phyloP scores from a whole-genome alignment of 2,888 invertebrate genomes.

The Scaptomyza parva region DNA sequence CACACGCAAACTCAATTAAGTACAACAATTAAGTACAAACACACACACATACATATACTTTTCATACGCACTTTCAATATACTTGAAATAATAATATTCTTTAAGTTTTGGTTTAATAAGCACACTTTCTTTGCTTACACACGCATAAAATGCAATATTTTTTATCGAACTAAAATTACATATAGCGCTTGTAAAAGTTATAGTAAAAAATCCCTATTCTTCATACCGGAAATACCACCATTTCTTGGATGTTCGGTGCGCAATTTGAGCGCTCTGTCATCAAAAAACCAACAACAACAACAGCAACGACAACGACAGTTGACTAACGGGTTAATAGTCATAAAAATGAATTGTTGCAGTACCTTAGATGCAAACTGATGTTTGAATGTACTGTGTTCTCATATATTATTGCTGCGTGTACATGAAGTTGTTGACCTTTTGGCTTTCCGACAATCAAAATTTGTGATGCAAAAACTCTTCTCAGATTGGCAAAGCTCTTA shows the following conservation, averaged over 20 bases:
- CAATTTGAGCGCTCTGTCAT: conserved; percentile 82
- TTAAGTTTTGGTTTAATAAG: conserved; percentile 9
- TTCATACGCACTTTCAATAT: conserved; percentile 3
- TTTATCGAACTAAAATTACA: conserved; percentile 11
- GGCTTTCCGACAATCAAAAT: conserved; percentile 50
- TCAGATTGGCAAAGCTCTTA: conserved; percentile 39
- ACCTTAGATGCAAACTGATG: conserved; percentile 5
- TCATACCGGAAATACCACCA: conserved; percentile 84
- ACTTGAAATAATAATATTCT: not conserved
- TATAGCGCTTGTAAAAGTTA: conserved; percentile 85
- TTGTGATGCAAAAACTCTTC: conserved; percentile 32
- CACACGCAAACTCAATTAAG: conserved; percentile 52
- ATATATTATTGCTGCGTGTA: conserved; percentile 40
- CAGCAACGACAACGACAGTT: conserved; percentile 67
- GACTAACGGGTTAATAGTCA: conserved; percentile 83
- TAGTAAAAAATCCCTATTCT: conserved; percentile 82
- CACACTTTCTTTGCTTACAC: conserved; percentile 3
- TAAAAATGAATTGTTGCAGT: conserved; percentile 33
- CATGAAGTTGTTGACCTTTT: conserved; percentile 33
- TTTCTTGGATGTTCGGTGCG: conserved; percentile 84
- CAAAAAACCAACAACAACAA: conserved; percentile 67
- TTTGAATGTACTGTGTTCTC: conserved; percentile 22
- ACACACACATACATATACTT: conserved; percentile 13
- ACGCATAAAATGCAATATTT: not conserved
- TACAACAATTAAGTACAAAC: conserved; percentile 14